A percentile compares a stretch with the other conserved stretches of the same genome.
phyloP scores from a whole-genome alignment of 2,888 invertebrate species.

The Microctonus aethiopoides region DNA sequence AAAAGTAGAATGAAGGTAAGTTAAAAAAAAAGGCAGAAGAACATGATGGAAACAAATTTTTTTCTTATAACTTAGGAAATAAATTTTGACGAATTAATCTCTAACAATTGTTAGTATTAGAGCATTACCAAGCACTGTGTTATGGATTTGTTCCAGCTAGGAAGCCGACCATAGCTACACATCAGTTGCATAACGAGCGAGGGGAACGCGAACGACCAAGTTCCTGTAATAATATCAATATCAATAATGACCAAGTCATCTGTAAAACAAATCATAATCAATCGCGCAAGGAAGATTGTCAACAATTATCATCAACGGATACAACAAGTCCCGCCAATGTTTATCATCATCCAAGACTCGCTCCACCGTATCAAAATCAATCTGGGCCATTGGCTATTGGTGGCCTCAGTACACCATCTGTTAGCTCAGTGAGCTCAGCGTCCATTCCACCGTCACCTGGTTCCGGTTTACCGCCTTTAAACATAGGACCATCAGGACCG shows the following conservation, averaged over 20 bases:
- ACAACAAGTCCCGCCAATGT: slow-evolving; percentile 38
- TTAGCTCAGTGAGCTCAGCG: slow-evolving; percentile 56
- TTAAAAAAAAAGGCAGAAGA: neutral
- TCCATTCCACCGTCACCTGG: slow-evolving; percentile 52
- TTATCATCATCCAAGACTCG: slow-evolving; percentile 55
- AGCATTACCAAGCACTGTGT: slow-evolving; percentile 65
- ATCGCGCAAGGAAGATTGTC: slow-evolving; percentile 54
- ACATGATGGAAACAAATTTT: neutral
- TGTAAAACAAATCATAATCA: slow-evolving; percentile 49
- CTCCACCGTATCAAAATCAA: slow-evolving; percentile 50
- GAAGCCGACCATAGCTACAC: slow-evolving; percentile 71
- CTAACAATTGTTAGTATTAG: slow-evolving; percentile 48
- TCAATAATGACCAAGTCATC: slow-evolving; percentile 38
- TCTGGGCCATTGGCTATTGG: slow-evolving; percentile 51
- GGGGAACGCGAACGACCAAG: slow-evolving; percentile 67
- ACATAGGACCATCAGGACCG: slow-evolving; percentile 50
- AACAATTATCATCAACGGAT: slow-evolving; percentile 36
- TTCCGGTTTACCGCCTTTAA: slow-evolving; percentile 49
- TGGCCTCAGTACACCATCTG: slow-evolving; percentile 50
- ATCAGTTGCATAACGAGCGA: slow-evolving; percentile 67
- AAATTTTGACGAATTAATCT: neutral
- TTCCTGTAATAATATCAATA: slow-evolving; percentile 31
- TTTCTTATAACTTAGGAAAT: too few species aligned
- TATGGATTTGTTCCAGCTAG: slow-evolving; percentile 72
- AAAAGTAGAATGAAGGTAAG: slow-evolving; percentile 9